Conservation (phyloP, 2,797 vertebrate species). For the Natrix natrix region DNA sequence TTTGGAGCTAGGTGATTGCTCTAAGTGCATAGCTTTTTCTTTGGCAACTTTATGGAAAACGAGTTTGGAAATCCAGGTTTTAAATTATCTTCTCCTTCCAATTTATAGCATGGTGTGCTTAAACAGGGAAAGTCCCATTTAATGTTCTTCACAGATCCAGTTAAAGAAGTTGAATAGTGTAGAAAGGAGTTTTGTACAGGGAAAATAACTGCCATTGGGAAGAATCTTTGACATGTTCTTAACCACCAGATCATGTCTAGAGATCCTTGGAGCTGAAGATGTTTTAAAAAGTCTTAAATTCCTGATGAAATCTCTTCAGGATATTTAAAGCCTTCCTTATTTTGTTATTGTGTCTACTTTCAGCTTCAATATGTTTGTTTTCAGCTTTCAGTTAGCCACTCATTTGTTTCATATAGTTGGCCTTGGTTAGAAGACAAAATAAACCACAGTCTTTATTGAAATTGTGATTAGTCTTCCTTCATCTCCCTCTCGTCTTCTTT, state of each 20-base stretch:
- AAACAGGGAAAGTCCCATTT: neutral
- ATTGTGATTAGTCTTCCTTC: neutral
- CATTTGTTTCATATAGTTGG: neutral
- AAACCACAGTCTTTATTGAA: neutral
- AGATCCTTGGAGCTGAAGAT: neutral
- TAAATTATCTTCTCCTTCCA: neutral
- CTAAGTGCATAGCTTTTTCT: neutral
- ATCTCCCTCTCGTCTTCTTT: neutral
- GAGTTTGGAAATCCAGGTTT: neutral
- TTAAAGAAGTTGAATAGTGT: neutral
- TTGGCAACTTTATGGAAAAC: neutral
- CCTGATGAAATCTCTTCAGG: neutral
- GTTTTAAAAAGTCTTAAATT: neutral
- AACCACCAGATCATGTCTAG: neutral
- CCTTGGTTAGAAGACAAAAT: neutral
- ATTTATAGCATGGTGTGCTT: neutral
- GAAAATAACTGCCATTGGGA: neutral
- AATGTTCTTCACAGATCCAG: neutral
- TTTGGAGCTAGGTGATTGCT: neutral
- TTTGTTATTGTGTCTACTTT: neutral
- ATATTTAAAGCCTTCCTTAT: neutral
- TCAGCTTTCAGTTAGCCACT: neutral
- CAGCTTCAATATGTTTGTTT: neutral
- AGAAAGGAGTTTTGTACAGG: neutral
- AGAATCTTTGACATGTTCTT: neutral